Percentiles rank a stretch among this genome's conserved stretches.
These are phyloP conservation scores for Protophormia terraenovae DNA, from an alignment of 2,888 invertebrate species.

Conservation along the genomic window DNA sequence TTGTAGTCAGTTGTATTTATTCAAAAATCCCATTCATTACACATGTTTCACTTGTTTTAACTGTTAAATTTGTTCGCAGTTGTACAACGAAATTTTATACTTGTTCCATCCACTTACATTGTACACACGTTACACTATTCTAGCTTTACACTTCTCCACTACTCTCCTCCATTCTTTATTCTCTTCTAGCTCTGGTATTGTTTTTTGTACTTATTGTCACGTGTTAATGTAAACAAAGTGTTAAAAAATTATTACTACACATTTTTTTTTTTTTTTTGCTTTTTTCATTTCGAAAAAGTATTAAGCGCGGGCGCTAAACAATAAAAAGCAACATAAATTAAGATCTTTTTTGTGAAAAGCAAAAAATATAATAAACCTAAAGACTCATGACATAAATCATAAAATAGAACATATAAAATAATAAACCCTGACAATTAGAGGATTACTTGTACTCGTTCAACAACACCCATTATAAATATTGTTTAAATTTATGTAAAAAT, in stretches of 20 bases:
- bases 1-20: constrained; percentile 3
- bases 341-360: constrained; percentile 4
- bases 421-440: constrained; percentile 25
- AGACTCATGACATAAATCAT: constrained; percentile 44
- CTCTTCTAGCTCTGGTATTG: background rate
- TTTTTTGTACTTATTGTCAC: constrained; percentile 52
- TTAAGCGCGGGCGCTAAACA: constrained; percentile 48
- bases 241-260: constrained; percentile 11
- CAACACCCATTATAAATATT: background rate
- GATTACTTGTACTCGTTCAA: background rate
- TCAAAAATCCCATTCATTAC: constrained; percentile 44
- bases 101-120: constrained; percentile 2
- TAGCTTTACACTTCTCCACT: background rate
- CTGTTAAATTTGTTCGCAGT: constrained; percentile 39
- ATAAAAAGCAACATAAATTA: constrained; percentile 54
- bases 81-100: background rate
- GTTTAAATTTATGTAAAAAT: background rate
- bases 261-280: background rate
- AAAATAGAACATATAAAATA: constrained; percentile 30
- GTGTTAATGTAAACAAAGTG: constrained; percentile 44
- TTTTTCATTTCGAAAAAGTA: background rate
- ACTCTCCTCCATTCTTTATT: background rate
- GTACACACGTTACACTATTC: background rate
- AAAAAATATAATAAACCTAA: constrained; percentile 13
- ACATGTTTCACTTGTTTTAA: constrained; percentile 52